Conservation (phyloP, 2,888 invertebrate species). For the Idaea dimidiata region DNA sequence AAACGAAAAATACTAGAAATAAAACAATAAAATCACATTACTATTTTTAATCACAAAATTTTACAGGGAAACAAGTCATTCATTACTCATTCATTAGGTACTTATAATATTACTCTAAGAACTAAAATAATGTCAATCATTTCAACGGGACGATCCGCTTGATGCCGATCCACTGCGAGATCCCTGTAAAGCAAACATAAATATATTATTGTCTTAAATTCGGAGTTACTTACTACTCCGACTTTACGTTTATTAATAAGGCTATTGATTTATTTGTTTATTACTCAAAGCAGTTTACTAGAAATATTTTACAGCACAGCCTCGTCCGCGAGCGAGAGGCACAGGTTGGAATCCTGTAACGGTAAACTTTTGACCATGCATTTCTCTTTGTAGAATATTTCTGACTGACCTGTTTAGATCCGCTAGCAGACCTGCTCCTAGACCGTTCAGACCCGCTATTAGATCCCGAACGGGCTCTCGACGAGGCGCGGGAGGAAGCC, state of each 20-base stretch:
- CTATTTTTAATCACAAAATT: not conserved
- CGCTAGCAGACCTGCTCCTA: conserved; percentile 63
- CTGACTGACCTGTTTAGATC: conserved; percentile 60
- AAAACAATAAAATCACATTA: conserved; percentile 4
- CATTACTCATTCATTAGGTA: no score
- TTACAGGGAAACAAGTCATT: conserved; percentile 3
- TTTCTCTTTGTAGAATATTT: no score
- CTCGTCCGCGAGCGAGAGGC: no score
- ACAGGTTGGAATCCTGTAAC: no score
- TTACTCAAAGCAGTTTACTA: no score
- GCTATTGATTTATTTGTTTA: no score
- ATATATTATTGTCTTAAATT: not conserved
- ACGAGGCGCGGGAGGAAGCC: conserved; percentile 58
- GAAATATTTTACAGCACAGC: no score
- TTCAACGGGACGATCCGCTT: conserved; percentile 65
- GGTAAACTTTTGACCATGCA: no score
- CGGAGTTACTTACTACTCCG: no score
- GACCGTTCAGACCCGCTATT: conserved; percentile 61
- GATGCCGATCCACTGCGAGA: conserved; percentile 73
- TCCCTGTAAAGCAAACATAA: conserved; percentile 45
- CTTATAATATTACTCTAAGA: not conserved
- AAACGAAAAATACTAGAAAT: no score
- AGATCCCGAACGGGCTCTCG: conserved; percentile 52
- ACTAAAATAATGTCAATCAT: conserved; percentile 58
- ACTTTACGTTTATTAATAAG: no score